Conservation (phyloP, 2,888 invertebrate genomes). For the Agrypnus murinus region DNA sequence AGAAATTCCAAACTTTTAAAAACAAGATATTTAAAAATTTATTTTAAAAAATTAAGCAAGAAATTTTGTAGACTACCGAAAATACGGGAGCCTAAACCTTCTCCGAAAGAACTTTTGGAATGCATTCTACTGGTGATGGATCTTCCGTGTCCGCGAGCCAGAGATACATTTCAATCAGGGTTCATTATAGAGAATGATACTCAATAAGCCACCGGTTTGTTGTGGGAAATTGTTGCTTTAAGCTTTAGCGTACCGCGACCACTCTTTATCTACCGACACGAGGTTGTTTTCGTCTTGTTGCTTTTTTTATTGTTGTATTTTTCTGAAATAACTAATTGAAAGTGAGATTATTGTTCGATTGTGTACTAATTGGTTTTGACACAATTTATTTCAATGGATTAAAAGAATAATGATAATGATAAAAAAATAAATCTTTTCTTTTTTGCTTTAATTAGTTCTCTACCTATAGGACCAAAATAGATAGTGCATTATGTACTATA, state of each 20-base stretch:
- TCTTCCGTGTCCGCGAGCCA: constrained; percentile 38
- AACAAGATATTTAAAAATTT: background rate
- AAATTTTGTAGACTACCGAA: constrained; percentile 22
- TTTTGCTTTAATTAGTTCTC: no score
- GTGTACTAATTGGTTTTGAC: no score
- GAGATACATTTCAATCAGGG: constrained; percentile 53
- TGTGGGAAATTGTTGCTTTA: constrained; percentile 14
- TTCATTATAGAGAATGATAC: constrained; percentile 57
- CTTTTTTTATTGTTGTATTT: no score
- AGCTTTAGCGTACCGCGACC: constrained; percentile 6
- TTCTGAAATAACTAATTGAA: no score
- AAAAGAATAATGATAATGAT: no score
- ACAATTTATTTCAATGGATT: no score
- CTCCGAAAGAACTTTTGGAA: constrained; percentile 32
- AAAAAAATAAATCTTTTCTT: no score
- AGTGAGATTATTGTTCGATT: no score
- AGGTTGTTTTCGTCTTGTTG: background rate
- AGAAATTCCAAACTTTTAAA: background rate
- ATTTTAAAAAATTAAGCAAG: background rate
- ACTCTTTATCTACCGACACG: constrained; percentile 26
- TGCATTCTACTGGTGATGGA: constrained; percentile 51
- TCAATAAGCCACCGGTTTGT: constrained; percentile 53
- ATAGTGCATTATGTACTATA: no score
- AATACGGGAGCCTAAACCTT: constrained; percentile 24
- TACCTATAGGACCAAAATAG: no score